A percentile compares a stretch with the other conserved stretches of the same genome.
Conservation (phyloP, 2,888 invertebrate genomes). For the Oligia latruncula region DNA sequence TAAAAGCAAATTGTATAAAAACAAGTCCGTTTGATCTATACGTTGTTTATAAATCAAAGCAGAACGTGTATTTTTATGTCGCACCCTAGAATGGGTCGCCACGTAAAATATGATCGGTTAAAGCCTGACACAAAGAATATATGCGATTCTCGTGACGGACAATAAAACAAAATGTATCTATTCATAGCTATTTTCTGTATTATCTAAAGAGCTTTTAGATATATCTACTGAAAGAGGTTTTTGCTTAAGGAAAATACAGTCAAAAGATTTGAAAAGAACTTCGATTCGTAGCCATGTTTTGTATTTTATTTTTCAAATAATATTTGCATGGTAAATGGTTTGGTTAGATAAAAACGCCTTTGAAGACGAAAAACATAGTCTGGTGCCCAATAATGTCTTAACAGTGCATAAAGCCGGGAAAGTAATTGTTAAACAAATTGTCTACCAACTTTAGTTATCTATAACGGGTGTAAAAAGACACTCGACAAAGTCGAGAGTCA, state of each 20-base stretch:
- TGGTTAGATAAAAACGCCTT: not conserved
- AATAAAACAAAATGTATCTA: slow-evolving; percentile 73
- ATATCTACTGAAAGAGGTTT: slow-evolving; percentile 25
- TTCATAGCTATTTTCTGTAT: slow-evolving; percentile 55
- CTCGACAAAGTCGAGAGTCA: too few relatives aligned
- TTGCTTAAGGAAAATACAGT: slow-evolving; percentile 15
- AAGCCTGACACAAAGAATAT: slow-evolving; percentile 75
- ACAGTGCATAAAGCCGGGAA: not conserved
- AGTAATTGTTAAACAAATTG: not conserved
- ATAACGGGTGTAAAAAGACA: too few relatives aligned
- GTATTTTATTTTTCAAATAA: not conserved
- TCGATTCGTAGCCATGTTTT: not conserved
- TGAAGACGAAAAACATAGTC: not conserved
- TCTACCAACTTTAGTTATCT: not conserved
- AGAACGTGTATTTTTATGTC: slow-evolving; percentile 77
- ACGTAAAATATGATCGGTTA: slow-evolving; percentile 79
- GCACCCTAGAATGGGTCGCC: slow-evolving; percentile 70
- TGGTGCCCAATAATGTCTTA: not conserved
- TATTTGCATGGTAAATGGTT: not conserved
- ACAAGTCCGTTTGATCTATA: slow-evolving; percentile 73
- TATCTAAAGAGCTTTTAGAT: slow-evolving; percentile 53
- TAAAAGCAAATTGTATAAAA: slow-evolving; percentile 72
- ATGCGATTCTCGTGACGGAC: slow-evolving; percentile 70
- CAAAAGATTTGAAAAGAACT: slow-evolving; percentile 11
- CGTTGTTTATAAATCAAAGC: slow-evolving; percentile 76